phyloP scores from a whole-genome alignment of 2,113 vertebrate genomes.

The Shinisaurus crocodilurus region DNA sequence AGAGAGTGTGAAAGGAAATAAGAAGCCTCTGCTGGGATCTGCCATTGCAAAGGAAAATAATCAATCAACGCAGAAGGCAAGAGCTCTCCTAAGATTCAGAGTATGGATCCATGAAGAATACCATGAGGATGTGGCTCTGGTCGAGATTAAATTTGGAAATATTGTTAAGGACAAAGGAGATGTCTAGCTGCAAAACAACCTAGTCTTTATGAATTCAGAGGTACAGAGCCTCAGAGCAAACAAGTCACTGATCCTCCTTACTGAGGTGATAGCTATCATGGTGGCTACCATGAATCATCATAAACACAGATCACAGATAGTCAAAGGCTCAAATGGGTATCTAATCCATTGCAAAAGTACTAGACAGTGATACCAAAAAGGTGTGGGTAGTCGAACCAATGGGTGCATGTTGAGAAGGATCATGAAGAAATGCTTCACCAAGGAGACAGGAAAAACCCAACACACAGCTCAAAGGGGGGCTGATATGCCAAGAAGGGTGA shows the following conservation, averaged over 20 bases:
- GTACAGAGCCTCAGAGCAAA: too few relatives aligned
- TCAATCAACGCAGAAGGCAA: neutral
- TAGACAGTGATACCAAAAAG: neutral
- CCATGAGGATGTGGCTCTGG: neutral
- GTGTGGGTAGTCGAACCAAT: neutral
- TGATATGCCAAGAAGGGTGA: too few relatives aligned
- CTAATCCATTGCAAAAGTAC: too few relatives aligned
- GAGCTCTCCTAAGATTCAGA: neutral
- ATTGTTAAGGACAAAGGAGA: too few relatives aligned
- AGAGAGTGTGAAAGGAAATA: neutral
- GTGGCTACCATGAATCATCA: neutral
- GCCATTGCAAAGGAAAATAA: neutral
- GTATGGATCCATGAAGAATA: neutral
- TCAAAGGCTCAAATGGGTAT: too few relatives aligned
- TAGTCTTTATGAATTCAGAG: too few relatives aligned
- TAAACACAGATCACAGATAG: neutral
- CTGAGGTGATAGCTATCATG: neutral
- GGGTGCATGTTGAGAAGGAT: neutral
- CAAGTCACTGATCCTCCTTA: neutral
- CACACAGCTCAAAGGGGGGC: too few relatives aligned
- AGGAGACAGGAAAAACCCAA: neutral
- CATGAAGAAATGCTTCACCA: neutral
- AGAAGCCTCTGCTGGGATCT: neutral
- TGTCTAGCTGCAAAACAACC: too few relatives aligned
- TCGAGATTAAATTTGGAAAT: too few relatives aligned